Evolutionary conservation across 2,888 invertebrate genomes (phyloP).

Genomic region (Hoplodrina ambigua): DNA sequence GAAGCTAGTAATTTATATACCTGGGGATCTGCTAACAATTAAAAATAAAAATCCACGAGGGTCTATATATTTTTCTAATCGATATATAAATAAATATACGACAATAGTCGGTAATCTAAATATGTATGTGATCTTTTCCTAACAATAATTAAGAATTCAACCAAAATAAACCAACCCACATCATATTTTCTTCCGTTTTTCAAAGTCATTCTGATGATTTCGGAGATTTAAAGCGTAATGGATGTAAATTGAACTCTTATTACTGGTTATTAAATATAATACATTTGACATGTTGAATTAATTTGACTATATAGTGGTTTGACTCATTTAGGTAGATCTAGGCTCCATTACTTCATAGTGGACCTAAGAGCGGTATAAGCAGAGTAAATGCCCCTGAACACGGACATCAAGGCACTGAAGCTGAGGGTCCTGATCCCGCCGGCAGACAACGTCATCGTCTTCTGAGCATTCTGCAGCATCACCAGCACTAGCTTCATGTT

Average conservation of each 20-base stretch:
- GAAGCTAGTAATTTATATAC: too few species aligned
- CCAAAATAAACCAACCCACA: background rate
- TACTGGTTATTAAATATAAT: too few species aligned
- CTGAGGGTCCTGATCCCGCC: conserved; percentile 75
- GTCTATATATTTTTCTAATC: background rate
- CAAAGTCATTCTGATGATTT: too few species aligned
- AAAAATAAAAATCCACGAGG: background rate
- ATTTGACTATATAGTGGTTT: background rate
- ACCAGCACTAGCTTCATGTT: conserved; percentile 77
- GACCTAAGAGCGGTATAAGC: conserved; percentile 77
- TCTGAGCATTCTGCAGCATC: conserved; percentile 77
- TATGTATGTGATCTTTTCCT: background rate
- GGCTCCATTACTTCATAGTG: conserved; percentile 55
- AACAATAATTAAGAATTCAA: background rate
- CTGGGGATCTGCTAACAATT: background rate
- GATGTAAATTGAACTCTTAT: too few species aligned
- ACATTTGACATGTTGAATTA: too few species aligned
- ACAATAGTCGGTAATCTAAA: background rate
- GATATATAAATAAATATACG: background rate
- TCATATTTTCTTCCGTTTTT: background rate
- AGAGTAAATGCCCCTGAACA: conserved; percentile 77
- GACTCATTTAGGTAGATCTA: background rate
- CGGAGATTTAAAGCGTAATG: too few species aligned
- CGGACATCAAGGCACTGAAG: conserved; percentile 74
- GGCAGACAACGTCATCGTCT: conserved; percentile 75